phyloP scores from a whole-genome alignment of 2,113 vertebrate genomes.

The Oncorhynchus nerka region DNA sequence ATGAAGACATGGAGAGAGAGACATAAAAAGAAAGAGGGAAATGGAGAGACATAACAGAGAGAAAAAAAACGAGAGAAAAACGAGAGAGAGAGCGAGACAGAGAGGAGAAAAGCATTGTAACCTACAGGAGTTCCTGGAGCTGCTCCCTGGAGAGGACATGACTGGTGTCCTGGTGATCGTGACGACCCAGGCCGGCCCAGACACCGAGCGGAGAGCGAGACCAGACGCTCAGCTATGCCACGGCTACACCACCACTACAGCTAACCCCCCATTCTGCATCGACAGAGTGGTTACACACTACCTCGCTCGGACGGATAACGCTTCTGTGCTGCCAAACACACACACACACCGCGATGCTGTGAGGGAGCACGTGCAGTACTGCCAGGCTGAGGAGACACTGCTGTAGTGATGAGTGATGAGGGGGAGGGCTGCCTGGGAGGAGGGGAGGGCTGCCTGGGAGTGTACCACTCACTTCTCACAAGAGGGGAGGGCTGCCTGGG shows the following conservation, averaged over 20 bases:
- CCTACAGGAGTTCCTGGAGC: conserved; percentile 80
- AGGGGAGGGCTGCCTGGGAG: conserved; percentile 60
- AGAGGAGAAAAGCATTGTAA: conserved; percentile 22
- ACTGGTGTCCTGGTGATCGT: conserved; percentile 24
- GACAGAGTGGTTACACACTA: too few species aligned
- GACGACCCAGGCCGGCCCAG: conserved; percentile 27
- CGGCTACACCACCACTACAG: neutral
- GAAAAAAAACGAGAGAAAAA: neutral
- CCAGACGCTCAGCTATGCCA: conserved; percentile 58
- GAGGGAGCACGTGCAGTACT: conserved; percentile 61
- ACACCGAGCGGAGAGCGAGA: conserved; percentile 16
- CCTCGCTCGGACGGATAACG: too few species aligned
- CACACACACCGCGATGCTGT: conserved; percentile 40
- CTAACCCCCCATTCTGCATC: too few species aligned
- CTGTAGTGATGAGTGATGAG: conserved; percentile 52
- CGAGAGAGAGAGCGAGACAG: neutral
- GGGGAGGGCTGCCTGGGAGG: conserved; percentile 58
- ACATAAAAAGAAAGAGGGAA: too few species aligned
- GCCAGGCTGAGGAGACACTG: conserved; percentile 59
- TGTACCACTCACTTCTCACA: conserved; percentile 53
- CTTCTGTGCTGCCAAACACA: conserved; percentile 24
- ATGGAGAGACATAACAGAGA: neutral
- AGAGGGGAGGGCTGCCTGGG: conserved; percentile 61
- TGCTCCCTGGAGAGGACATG: conserved; percentile 82
- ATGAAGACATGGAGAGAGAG: too few species aligned